Evolutionary conservation across 1,140 invertebrate species (phyloP).

Genomic region (Listronotus oregonensis): DNA sequence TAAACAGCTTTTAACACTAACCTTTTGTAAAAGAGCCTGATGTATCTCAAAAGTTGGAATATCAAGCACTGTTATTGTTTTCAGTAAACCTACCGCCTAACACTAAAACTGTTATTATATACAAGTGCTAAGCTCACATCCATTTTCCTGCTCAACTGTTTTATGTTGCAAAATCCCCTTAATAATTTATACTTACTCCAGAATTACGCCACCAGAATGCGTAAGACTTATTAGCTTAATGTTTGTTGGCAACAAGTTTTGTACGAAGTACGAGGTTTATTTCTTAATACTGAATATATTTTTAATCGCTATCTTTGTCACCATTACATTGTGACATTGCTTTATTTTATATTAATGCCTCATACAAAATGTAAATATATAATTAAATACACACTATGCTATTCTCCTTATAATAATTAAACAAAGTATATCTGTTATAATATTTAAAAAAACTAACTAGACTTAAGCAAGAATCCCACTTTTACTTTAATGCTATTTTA

Average conservation of each 20-base stretch:
- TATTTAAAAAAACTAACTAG: no score
- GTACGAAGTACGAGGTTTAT: conserved; percentile 3
- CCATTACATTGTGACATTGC: no score
- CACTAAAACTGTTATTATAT: conserved; percentile 20
- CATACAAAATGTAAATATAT: no score
- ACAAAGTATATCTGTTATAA: no score
- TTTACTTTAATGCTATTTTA: no score
- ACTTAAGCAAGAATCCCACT: no score
- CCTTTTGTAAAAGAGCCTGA: not conserved
- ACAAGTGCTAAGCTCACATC: conserved; percentile 26
- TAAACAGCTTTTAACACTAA: no score
- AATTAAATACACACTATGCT: no score
- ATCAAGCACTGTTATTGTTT: conserved; percentile 21
- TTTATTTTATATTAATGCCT: no score
- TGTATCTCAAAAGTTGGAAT: conserved; percentile 12
- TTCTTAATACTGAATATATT: not conserved
- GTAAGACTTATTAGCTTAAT: conserved; percentile 31
- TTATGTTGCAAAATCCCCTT: conserved; percentile 14
- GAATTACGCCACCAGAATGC: conserved; percentile 17
- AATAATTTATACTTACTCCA: conserved; percentile 24
- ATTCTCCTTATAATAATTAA: no score
- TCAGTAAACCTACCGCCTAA: conserved; percentile 1
- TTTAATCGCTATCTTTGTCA: not conserved
- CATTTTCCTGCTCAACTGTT: conserved; percentile 21
- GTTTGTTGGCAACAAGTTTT: conserved; percentile 18